Percentiles rank a stretch among this genome's conserved stretches.
Evolutionary conservation across 2,797 vertebrate genomes (phyloP).

Genomic region (Helostoma temminkii): DNA sequence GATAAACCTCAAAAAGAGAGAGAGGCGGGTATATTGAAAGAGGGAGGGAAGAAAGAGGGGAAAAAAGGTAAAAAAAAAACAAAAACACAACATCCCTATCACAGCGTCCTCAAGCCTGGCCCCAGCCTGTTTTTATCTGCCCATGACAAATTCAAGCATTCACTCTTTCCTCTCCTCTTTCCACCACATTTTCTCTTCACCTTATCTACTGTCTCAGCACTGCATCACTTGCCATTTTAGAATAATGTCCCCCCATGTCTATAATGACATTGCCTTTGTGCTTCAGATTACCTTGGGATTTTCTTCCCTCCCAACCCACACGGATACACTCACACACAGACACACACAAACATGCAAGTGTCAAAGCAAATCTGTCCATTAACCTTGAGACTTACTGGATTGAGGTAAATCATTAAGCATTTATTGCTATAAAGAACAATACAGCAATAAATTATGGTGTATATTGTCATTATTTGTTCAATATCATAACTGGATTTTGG

Average conservation of each 20-base stretch:
- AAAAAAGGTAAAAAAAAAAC: constrained; percentile 35
- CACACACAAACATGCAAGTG: constrained; percentile 54
- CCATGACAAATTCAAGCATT: constrained; percentile 86
- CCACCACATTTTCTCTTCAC: constrained; percentile 83
- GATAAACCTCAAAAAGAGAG: constrained; percentile 84
- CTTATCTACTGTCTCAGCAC: constrained; percentile 87
- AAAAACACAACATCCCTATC: constrained; percentile 69
- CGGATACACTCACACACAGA: constrained; percentile 37
- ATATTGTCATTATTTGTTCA: constrained; percentile 7
- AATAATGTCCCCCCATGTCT: constrained; percentile 86
- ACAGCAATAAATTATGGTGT: constrained; percentile 2
- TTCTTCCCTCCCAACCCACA: constrained; percentile 60
- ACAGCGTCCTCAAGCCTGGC: constrained; percentile 77
- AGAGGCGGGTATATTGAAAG: constrained; percentile 61
- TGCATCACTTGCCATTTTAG: constrained; percentile 86
- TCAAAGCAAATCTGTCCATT: constrained; percentile 69
- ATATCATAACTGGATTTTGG: not conserved
- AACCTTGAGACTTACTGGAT: constrained; percentile 59
- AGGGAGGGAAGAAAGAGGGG: constrained; percentile 49
- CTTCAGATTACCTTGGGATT: constrained; percentile 86
- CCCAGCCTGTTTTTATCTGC: constrained; percentile 83
- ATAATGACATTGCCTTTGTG: constrained; percentile 87
- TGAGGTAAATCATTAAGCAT: constrained; percentile 36
- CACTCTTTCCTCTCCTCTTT: constrained; percentile 77
- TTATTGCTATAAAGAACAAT: not conserved